These are phyloP conservation scores for Tichodroma muraria DNA, from an alignment of 2,113 vertebrate genomes.

Conservation along the genomic window DNA sequence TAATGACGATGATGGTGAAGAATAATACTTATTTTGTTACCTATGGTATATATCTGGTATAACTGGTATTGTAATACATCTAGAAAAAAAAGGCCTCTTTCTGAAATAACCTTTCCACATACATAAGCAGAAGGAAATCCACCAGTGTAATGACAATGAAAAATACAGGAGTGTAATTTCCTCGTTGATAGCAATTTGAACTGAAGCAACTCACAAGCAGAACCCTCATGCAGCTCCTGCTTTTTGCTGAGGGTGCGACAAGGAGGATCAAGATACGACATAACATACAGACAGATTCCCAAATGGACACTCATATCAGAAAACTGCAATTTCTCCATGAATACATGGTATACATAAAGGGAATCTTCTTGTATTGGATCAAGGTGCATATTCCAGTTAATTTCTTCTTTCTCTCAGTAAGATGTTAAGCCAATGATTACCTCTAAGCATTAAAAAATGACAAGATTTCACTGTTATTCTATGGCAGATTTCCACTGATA, in stretches of 20 bases:
- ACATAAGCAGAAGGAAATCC: background rate
- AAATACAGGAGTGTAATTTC: background rate
- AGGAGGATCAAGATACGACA: background rate
- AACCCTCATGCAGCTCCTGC: background rate
- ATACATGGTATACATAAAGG: background rate
- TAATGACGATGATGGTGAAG: background rate
- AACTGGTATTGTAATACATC: background rate
- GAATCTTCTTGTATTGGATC: background rate
- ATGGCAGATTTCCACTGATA: background rate
- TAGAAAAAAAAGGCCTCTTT: background rate
- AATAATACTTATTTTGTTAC: background rate
- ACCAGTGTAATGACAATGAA: background rate
- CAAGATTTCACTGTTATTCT: background rate
- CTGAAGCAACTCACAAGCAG: background rate
- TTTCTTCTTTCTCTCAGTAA: background rate
- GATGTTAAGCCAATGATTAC: background rate
- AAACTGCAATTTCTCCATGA: background rate
- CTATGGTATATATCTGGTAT: background rate
- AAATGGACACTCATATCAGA: background rate
- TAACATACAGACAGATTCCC: background rate
- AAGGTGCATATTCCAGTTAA: background rate
- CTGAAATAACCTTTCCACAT: background rate
- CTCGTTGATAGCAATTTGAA: background rate
- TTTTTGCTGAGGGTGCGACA: background rate
- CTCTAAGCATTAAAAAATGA: background rate